Percentiles rank a stretch among this genome's conserved stretches.
phyloP scores from a whole-genome alignment of 1,140 invertebrate species.

The Bombus waltoni region DNA sequence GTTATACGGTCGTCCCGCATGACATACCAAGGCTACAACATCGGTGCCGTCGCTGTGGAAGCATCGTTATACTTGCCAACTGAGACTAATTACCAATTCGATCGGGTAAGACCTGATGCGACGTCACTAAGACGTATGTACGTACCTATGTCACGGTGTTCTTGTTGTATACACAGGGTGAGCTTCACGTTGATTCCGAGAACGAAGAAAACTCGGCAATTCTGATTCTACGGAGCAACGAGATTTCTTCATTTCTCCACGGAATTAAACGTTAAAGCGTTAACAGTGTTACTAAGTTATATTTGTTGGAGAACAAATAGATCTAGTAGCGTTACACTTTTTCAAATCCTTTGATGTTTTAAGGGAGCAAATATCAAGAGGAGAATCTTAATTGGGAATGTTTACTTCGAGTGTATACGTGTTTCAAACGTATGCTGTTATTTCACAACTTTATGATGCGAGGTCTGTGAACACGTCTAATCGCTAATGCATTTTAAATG shows the following conservation, averaged over 20 bases:
- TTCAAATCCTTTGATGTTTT: background rate
- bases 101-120: slow-evolving; percentile 21
- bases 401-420: background rate
- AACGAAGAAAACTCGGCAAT: background rate
- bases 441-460: background rate
- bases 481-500: slow-evolving; percentile 28
- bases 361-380: background rate
- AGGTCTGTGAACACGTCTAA: background rate
- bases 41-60: background rate
- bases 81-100: slow-evolving; percentile 52
- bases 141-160: background rate
- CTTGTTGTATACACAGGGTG: background rate
- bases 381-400: background rate
- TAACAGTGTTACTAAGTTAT: no score
- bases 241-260: background rate
- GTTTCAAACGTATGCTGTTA: background rate
- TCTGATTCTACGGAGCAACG: background rate
- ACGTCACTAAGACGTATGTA: slow-evolving; percentile 19
- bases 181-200: background rate
- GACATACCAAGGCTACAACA: slow-evolving; percentile 19
- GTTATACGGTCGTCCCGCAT: slow-evolving; percentile 13
- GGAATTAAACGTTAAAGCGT: no score
- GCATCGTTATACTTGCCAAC: slow-evolving; percentile 42
- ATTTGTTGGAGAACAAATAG: no score
- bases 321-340: background rate